Base-by-base conservation (phyloP, 2,113 vertebrate genomes). In the Salvelinus namaycush region DNA sequence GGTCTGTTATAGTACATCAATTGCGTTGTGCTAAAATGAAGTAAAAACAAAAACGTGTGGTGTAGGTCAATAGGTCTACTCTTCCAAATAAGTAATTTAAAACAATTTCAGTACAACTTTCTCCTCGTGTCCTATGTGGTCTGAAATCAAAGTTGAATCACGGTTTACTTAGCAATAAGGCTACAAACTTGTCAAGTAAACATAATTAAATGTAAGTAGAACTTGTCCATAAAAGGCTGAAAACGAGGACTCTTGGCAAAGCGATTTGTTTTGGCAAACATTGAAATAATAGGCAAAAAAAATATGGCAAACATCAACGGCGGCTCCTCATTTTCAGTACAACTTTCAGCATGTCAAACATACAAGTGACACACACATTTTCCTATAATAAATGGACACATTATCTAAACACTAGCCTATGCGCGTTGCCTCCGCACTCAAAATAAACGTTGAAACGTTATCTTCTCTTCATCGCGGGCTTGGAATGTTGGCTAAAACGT, bases 61-160 rank as follows among this genome's bases (percentile, higher is more conserved):
- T 20, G 18, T 62, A 62, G 18, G 7, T 26, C 18, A 62, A 22
- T 3, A 11, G 14, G 68, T 49, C 44, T 24, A 49, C 22, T 49
- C 57, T 62, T 49, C 34, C 72, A 22, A 48, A 57, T 75, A 29
- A 76, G 66, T 74, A 68, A 73, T 64, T 70, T 71, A 24, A 74
- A 73, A 76, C 69, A 76, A 76, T 76, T 87, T 76, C 71, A 34
- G 80, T 83, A 76, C 80, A 88, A 93, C 87, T 89, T 89, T 87
- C 78, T 87, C 73, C 59, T 73, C 49, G 51, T 18, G 16, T 54
- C 16, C 51, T 16, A 54, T 54, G 3, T 16, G 3, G 16, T 78
- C 86, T 84, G 20, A 76, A 85, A 91, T 88, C 85, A 84, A 88
- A 91, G 85, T 82, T 88, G 83, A 86, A 48, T 83, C 85, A 83